Evolutionary conservation across 2,113 vertebrate genomes (phyloP).

Genomic region (Callaeas wilsoni): DNA sequence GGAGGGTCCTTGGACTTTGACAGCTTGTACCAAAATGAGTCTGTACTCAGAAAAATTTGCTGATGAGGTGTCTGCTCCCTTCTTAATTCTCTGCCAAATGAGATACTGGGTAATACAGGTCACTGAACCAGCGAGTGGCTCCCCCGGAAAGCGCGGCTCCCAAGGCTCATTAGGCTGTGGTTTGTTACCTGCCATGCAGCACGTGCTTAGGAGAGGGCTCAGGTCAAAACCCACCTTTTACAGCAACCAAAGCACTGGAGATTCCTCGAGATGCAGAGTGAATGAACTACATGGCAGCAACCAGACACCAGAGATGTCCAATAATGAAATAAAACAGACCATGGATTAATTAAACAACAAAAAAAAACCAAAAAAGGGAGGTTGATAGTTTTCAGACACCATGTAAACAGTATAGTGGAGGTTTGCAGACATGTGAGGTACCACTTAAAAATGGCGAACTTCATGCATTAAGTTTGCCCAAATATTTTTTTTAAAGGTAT

Average conservation of each 20-base stretch:
- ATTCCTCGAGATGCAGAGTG: not conserved
- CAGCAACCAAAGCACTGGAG: not conserved
- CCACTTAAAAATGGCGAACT: not conserved
- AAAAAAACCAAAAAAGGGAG: not conserved
- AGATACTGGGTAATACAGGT: constrained; percentile 37
- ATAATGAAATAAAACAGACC: not conserved
- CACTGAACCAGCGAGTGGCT: not conserved
- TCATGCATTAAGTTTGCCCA: not conserved
- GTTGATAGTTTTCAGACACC: not conserved
- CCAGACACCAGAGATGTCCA: not conserved
- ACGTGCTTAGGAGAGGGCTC: not conserved
- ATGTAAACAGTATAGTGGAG: not conserved
- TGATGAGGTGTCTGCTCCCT: constrained; percentile 66
- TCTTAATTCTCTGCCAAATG: constrained; percentile 47
- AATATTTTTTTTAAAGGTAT: not conserved
- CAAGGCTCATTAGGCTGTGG: not conserved
- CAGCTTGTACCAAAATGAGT: constrained; percentile 14
- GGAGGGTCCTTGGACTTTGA: constrained; percentile 69
- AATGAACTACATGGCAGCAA: not conserved
- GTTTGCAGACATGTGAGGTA: not conserved
- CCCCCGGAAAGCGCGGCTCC: not conserved
- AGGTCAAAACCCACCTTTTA: not conserved
- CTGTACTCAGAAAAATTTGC: constrained; percentile 57
- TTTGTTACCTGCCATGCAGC: not conserved
- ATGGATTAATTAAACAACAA: not conserved